Percentiles rank a stretch among this genome's conserved stretches.
These are phyloP conservation scores for Nymphalis c-album DNA, from an alignment of 2,888 invertebrate genomes.

Conservation along the genomic window DNA sequence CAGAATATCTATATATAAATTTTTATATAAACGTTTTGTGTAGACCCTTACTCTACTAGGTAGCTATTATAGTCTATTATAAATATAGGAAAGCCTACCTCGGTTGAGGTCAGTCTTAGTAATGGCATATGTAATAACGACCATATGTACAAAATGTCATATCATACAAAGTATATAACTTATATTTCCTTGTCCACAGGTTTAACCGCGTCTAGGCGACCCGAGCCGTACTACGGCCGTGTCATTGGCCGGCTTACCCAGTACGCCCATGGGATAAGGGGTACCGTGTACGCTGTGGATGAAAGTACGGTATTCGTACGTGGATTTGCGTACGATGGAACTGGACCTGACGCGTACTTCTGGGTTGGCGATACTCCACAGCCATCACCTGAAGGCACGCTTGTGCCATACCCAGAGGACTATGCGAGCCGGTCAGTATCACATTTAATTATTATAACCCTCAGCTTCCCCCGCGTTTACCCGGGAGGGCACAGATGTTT, in stretches of 20 bases:
- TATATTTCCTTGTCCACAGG: conserved; percentile 45
- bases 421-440: conserved; percentile 88
- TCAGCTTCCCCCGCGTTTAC: too few species aligned
- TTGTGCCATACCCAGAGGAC: conserved; percentile 93
- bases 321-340: conserved; percentile 93
- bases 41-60: not conserved
- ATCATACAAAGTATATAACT: not conserved
- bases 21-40: not conserved
- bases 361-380: conserved; percentile 92
- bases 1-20: too few species aligned
- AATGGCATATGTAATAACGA: too few species aligned
- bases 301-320: conserved; percentile 92
- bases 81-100: too few species aligned
- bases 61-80: too few species aligned
- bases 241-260: conserved; percentile 86
- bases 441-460: not conserved
- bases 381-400: conserved; percentile 90
- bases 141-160: too few species aligned
- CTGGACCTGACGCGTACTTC: conserved; percentile 93
- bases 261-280: conserved; percentile 90
- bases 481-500: too few species aligned
- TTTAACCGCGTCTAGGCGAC: conserved; percentile 49
- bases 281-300: conserved; percentile 93
- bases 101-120: too few species aligned
- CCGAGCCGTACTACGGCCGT: conserved; percentile 88